Conservation (phyloP, 2,888 invertebrate species). For the Tenthredo distinguenda region DNA sequence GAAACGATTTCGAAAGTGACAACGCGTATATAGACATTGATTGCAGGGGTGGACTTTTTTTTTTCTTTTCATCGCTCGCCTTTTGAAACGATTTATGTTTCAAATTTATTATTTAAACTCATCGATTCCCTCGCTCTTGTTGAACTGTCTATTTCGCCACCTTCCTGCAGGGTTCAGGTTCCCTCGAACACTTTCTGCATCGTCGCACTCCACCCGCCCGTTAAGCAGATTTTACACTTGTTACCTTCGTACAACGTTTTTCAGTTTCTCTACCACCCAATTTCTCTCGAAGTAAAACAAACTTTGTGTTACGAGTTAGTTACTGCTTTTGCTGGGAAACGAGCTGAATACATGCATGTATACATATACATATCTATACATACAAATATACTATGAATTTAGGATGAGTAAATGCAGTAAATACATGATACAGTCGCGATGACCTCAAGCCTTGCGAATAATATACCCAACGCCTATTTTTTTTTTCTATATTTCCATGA, state of each 20-base stretch:
- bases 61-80: not conserved
- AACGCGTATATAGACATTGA: not conserved
- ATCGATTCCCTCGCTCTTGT: conserved; percentile 16
- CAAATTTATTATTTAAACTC: conserved; percentile 40
- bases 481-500: not conserved
- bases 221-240: conserved; percentile 53
- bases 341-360: not conserved
- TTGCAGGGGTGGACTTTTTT: not conserved
- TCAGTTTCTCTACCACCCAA: conserved; percentile 51
- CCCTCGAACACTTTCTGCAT: conserved; percentile 47
- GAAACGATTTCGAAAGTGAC: not conserved
- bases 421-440: not conserved
- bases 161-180: conserved; percentile 16
- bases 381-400: not conserved
- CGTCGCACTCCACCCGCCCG: conserved; percentile 50
- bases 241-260: conserved; percentile 51
- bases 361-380: not conserved
- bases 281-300: conserved; percentile 47
- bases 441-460: not conserved
- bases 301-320: conserved; percentile 46
- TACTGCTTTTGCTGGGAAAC: conserved; percentile 34
- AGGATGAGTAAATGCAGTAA: not conserved
- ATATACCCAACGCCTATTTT: not conserved
- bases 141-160: conserved; percentile 44
- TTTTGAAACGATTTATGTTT: not conserved